These are phyloP conservation scores for Erebia palarica DNA, from an alignment of 2,888 invertebrate genomes.

Conservation along the genomic window DNA sequence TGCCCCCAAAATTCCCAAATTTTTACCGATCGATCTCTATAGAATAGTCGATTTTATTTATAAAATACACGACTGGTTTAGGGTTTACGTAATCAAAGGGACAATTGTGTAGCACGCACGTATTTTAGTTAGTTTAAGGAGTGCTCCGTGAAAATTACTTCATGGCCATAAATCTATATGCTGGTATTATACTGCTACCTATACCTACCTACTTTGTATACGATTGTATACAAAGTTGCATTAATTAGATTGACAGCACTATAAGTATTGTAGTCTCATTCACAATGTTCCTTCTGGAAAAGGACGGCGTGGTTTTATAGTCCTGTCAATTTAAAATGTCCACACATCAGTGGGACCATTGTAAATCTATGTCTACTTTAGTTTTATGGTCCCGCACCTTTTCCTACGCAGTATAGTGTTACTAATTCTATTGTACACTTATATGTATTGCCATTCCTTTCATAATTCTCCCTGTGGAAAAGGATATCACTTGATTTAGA, in stretches of 20 bases:
- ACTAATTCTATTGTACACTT: too few species aligned
- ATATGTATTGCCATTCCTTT: too few species aligned
- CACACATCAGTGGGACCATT: too few species aligned
- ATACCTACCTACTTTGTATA: too few species aligned
- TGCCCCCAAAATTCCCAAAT: conserved; percentile 51
- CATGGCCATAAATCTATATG: conserved; percentile 40
- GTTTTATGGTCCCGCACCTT: neutral
- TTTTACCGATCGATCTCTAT: conserved; percentile 57
- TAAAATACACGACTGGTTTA: conserved; percentile 52
- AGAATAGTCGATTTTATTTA: conserved; percentile 53
- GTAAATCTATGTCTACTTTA: neutral
- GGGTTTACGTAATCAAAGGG: conserved; percentile 74
- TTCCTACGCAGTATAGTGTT: neutral
- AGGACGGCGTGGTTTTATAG: neutral
- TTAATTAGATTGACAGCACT: neutral
- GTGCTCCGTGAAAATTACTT: conserved; percentile 55
- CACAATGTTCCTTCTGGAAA: neutral
- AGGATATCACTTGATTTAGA: too few species aligned
- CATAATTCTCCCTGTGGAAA: too few species aligned
- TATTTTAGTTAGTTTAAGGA: conserved; percentile 57
- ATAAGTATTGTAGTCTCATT: neutral
- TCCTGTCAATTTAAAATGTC: neutral
- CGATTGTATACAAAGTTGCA: neutral
- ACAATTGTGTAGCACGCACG: conserved; percentile 44
- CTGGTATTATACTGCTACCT: neutral